Conservation (phyloP, 2,888 invertebrate genomes). For the Drosophila putrida region DNA sequence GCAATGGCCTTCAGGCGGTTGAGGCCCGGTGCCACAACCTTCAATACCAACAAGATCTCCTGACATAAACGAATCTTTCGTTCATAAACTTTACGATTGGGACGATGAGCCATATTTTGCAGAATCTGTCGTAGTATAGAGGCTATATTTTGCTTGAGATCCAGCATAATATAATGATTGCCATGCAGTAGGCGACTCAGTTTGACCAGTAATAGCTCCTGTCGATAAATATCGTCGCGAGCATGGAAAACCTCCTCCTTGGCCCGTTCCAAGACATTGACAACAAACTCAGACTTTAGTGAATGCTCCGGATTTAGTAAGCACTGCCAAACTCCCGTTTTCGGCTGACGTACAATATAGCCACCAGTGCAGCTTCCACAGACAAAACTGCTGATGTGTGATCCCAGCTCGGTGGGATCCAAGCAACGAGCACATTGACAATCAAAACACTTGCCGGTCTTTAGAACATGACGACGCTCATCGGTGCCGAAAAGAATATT, state of each 20-base stretch:
- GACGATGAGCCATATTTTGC: constrained; percentile 86
- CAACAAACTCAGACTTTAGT: constrained; percentile 84
- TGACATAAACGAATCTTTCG: constrained; percentile 89
- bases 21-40: constrained; percentile 88
- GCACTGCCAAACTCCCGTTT: constrained; percentile 77
- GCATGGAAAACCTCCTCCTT: constrained; percentile 85
- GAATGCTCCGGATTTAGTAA: constrained; percentile 66
- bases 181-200: constrained; percentile 88
- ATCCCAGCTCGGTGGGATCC: constrained; percentile 90
- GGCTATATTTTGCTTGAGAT: constrained; percentile 90
- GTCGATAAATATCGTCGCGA: constrained; percentile 79
- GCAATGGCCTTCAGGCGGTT: constrained; percentile 88
- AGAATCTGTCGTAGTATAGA: constrained; percentile 86
- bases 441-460: constrained; percentile 91
- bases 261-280: constrained; percentile 85
- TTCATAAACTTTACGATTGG: constrained; percentile 87
- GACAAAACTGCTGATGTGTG: constrained; percentile 88
- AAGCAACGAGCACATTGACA: constrained; percentile 89
- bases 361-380: constrained; percentile 71
- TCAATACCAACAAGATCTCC: constrained; percentile 88
- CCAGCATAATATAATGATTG: constrained; percentile 89
- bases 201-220: constrained; percentile 87
- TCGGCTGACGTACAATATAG: constrained; percentile 53
- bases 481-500: constrained; percentile 90
- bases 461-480: constrained; percentile 88